Percentiles rank a stretch among this genome's conserved stretches.
Evolutionary conservation across 1,140 invertebrate species (phyloP).

Genomic region (Ceratosolen fusciceps): DNA sequence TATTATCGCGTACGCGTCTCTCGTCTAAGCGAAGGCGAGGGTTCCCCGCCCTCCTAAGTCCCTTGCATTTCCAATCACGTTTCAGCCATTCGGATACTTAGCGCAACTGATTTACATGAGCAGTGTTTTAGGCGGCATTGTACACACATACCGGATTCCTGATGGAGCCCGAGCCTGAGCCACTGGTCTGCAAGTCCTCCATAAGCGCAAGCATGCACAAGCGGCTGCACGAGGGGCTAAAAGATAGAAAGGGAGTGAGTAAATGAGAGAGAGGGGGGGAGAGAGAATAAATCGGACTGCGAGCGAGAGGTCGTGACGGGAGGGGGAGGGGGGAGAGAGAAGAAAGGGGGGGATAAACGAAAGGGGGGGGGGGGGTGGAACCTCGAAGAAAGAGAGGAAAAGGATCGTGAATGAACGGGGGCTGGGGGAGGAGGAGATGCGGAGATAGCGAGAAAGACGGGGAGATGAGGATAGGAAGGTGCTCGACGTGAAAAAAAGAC

Average conservation of each 20-base stretch:
- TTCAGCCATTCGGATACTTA: conserved; percentile 39
- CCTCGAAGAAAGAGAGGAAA: conserved; percentile 35
- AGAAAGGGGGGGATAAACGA: background rate
- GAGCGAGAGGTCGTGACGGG: background rate
- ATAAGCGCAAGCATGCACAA: background rate
- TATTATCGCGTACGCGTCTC: background rate
- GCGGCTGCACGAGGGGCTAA: background rate
- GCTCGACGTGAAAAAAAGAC: conserved; percentile 2
- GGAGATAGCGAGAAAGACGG: conserved; percentile 30
- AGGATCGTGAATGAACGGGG: conserved; percentile 5
- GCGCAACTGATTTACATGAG: conserved; percentile 42
- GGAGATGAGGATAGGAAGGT: conserved; percentile 8
- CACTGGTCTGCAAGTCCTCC: background rate
- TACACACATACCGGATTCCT: conserved; percentile 33
- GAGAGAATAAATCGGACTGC: conserved; percentile 11
- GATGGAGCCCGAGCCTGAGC: background rate
- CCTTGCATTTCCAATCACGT: conserved; percentile 41
- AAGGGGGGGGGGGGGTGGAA: conserved; percentile 14
- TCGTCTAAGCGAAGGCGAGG: background rate
- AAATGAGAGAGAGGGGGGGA: background rate
- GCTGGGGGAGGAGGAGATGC: background rate
- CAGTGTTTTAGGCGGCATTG: conserved; percentile 36
- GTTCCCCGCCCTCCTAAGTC: background rate
- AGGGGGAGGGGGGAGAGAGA: background rate
- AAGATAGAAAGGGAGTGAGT: background rate